Conservation (phyloP, 2,113 vertebrate species). For the Pardalotus punctatus region DNA sequence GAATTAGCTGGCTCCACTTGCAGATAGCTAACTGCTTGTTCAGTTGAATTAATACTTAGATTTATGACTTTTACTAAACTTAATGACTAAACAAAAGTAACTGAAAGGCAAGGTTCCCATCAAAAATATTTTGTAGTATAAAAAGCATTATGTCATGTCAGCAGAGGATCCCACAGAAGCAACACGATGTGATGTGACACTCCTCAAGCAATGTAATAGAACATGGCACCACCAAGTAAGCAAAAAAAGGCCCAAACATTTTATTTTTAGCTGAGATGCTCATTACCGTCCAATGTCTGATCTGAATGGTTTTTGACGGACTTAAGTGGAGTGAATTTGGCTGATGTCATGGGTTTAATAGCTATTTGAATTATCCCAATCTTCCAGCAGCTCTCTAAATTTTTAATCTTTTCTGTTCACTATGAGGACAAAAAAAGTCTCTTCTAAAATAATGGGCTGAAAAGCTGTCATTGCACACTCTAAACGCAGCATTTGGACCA, state of each 20-base stretch:
- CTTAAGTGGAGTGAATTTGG: conserved; percentile 48
- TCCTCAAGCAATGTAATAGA: conserved; percentile 56
- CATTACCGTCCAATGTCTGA: conserved; percentile 51
- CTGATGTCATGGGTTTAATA: conserved; percentile 59
- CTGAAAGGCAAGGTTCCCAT: neutral
- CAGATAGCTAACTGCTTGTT: neutral
- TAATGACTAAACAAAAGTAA: neutral
- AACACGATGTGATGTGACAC: conserved; percentile 54
- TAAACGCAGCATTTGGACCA: conserved; percentile 8
- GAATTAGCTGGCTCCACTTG: neutral
- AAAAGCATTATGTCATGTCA: conserved; percentile 53
- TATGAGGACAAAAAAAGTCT: conserved; percentile 38
- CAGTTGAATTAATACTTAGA: neutral
- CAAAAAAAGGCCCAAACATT: conserved; percentile 59
- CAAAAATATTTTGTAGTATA: conserved; percentile 21
- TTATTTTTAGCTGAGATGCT: conserved; percentile 68
- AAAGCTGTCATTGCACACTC: neutral
- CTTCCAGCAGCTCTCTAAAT: conserved; percentile 46
- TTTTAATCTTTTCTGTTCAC: conserved; percentile 50
- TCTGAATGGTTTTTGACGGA: conserved; percentile 53
- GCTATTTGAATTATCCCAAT: conserved; percentile 42
- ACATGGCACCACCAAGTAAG: conserved; percentile 64
- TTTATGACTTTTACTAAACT: conserved; percentile 1
- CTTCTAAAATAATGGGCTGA: conserved; percentile 49
- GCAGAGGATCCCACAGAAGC: conserved; percentile 23